phyloP scores from a whole-genome alignment of 2,797 vertebrate species.

The Coranthus polyacanthus region DNA sequence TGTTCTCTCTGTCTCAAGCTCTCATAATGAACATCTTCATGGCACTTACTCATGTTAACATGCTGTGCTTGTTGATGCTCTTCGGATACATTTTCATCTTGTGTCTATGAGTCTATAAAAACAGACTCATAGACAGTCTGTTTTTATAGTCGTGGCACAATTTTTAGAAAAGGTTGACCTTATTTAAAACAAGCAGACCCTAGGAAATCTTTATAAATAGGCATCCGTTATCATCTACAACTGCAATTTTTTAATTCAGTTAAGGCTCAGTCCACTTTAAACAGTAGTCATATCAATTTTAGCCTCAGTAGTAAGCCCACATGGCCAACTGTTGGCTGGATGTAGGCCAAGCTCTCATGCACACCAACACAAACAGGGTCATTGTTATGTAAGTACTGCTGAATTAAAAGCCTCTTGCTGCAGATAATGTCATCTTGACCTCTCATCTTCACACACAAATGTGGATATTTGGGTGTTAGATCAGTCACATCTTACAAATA shows the following conservation, averaged over 20 bases:
- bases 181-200: slow-evolving; percentile 4
- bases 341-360: slow-evolving; percentile 42
- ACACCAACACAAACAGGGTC: slow-evolving; percentile 9
- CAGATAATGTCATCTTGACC: slow-evolving; percentile 16
- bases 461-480: neutral
- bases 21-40: slow-evolving; percentile 54
- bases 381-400: slow-evolving; percentile 16
- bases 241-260: neutral
- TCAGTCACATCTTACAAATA: neutral
- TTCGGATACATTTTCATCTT: slow-evolving; percentile 26
- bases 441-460: neutral
- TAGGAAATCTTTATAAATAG: slow-evolving; percentile 1
- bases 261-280: neutral
- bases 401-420: neutral
- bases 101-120: neutral
- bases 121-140: neutral
- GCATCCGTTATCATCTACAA: neutral
- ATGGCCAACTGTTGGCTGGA: slow-evolving; percentile 55
- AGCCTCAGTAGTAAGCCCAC: slow-evolving; percentile 25
- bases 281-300: slow-evolving; percentile 31
- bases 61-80: slow-evolving; percentile 21
- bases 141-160: neutral
- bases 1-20: slow-evolving; percentile 54
- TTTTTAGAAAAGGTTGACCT: neutral
- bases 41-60: slow-evolving; percentile 29